Evolutionary conservation across 2,888 invertebrate species (phyloP), one percentile per base, ranked within the genome.

Genomic region (Amblyjoppa fuscipennis): DNA sequence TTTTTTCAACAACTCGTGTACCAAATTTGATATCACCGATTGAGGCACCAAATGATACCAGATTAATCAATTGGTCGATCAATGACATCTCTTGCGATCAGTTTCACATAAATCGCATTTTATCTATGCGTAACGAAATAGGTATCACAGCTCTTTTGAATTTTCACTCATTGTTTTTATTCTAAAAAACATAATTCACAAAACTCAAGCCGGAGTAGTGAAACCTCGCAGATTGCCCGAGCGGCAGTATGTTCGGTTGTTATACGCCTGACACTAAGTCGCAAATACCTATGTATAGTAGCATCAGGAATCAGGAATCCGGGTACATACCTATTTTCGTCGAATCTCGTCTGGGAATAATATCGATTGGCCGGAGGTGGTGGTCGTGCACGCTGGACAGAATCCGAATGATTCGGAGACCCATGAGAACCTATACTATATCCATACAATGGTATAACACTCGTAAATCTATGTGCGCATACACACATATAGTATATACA

Each of bases 271-370:
- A 5, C 25, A 28, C 3, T 34, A 6, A 0, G 6, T 5, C 34
- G 7, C 64, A 16, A 7, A 53, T 31, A 34, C 11, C 31, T 56
- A 71, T 70, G 53, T 69, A 49, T 49, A 74, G 61, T 13, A 49
- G 61, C 68, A 49, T 45, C 20, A 69, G 61, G 61, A 74, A 69
- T 75, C 56, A 71, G 79, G 64, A 70, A 75, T 80, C 56, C 69
- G 51, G n/a, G 75, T 51, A 53, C 75, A 80, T 76, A 61, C 78
- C 74, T 83, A 69, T 79, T 83, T 79, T 76, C 76, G 61, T 64
- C 71, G 76, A 76, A 80, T 80, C 34, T 64, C 64, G 80, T 84
- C 71, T 20, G 71, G 80, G 76, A 84, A 84, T 84, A 84, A 80
- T 76, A 71, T 84, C 80, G 84, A 84, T 80, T 64, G 45, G 13